Base-by-base conservation (phyloP, 2,797 vertebrate species). In the Oreonectes daqikongensis region DNA sequence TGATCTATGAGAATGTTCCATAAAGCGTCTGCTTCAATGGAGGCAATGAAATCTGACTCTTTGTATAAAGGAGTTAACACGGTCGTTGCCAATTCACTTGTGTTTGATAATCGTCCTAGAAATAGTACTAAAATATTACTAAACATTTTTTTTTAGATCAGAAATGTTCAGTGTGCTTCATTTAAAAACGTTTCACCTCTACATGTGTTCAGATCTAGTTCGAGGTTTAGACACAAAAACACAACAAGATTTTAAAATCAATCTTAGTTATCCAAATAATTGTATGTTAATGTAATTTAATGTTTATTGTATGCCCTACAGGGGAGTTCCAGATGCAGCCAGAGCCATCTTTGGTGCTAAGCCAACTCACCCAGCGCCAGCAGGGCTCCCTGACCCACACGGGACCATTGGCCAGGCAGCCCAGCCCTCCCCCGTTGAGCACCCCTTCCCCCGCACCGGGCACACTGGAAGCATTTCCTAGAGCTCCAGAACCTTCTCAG, bases 301-400 rank as follows among this genome's bases (percentile, higher is more conserved):
- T 6, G 1, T 17, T n/a, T 55, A 7, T 72, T 40, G 24, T 67
- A 14, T 74, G 24, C 40, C 20, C 46, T 70, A 9, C 60, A 94
- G 92, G 91, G 92, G 96, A 97, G 88, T 97, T 98, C 87, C 94
- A 95, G 79, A 93, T 95, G 84, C 97, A 99, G 85, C 96, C 97
- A 57, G 96, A 99, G 82, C 97, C 96, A n/a, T 98, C 96, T 35
- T 95, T 96, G 50, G 94, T 97, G 86, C 90, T 98, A 87, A 98
- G 96, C 90, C 96, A 98, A 77, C 85, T 98, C 83, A 94, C 93
- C 53, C 97, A 97, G 83, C 90, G 94, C 83, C 96, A 96, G 84
- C 88, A 93, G 0, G 90, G 87, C 10, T 91, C 94, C 73, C 60
- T 84, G 66, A 81, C 70, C 66, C 80, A 80, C 70, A 42, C 73